These are phyloP conservation scores for Diachrysia chrysitis DNA, from an alignment of 2,888 invertebrate genomes.

Conservation along the genomic window DNA sequence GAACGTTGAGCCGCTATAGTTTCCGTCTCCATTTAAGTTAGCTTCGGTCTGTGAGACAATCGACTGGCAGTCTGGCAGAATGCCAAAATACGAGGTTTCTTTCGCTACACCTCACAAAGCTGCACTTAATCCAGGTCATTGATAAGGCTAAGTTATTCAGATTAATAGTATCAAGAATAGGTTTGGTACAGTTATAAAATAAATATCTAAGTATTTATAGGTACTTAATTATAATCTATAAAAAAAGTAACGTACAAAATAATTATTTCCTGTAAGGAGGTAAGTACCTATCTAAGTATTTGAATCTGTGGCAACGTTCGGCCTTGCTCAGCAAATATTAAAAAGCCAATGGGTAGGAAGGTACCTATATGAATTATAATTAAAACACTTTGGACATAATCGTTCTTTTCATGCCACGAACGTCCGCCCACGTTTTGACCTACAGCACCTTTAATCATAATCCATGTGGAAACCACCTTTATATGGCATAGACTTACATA, in stretches of 20 bases:
- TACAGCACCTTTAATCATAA: conserved; percentile 36
- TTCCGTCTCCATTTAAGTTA: conserved; percentile 32
- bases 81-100: conserved; percentile 24
- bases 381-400: conserved; percentile 13
- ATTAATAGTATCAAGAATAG: not conserved
- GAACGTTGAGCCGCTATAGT: conserved; percentile 29
- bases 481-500: conserved; percentile 23
- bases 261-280: too few species aligned
- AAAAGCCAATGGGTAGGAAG: conserved; percentile 7
- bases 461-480: conserved; percentile 37
- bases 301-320: not conserved
- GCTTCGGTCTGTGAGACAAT: conserved; percentile 23
- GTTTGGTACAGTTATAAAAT: not conserved
- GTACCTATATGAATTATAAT: too few species aligned
- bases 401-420: conserved; percentile 10
- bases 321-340: not conserved
- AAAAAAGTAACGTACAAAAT: too few species aligned
- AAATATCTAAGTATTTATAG: too few species aligned
- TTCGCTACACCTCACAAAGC: conserved; percentile 8
- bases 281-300: not conserved
- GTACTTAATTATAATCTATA: too few species aligned
- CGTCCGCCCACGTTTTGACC: conserved; percentile 44
- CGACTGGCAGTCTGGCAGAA: conserved; percentile 28
- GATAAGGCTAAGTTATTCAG: conserved; percentile 8
- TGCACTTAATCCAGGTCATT: not conserved